Conservation (phyloP, 2,888 invertebrate genomes). For the Drosophila meridionalis region DNA sequence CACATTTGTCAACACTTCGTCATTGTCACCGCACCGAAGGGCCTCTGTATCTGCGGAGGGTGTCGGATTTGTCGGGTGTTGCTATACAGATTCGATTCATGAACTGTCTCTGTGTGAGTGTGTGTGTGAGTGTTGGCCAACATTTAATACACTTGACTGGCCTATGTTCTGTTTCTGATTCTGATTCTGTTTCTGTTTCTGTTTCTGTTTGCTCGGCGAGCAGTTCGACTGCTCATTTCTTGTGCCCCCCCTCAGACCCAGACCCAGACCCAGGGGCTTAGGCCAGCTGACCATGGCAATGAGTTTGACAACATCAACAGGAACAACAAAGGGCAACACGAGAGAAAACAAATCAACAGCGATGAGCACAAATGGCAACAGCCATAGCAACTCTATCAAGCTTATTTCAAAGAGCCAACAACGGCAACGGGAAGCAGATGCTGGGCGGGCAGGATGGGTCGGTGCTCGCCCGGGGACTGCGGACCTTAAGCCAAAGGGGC, state of each 20-base stretch:
- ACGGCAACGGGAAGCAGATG: slow-evolving; percentile 42
- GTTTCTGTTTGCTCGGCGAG: slow-evolving; percentile 16
- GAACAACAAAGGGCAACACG: slow-evolving; percentile 16
- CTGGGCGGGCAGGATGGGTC: background rate
- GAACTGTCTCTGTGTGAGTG: slow-evolving; percentile 22
- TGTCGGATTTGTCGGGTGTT: slow-evolving; percentile 17
- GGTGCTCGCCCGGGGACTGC: slow-evolving; percentile 5
- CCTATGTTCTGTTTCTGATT: slow-evolving; percentile 18
- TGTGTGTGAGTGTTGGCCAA: slow-evolving; percentile 48
- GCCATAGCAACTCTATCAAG: slow-evolving; percentile 77
- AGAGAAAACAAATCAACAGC: slow-evolving; percentile 72
- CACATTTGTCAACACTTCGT: slow-evolving; percentile 84
- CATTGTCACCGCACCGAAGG: slow-evolving; percentile 71
- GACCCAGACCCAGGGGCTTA: slow-evolving; percentile 24
- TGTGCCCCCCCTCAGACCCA: slow-evolving; percentile 3
- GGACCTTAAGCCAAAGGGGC: slow-evolving; percentile 14
- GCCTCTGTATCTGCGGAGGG: slow-evolving; percentile 9
- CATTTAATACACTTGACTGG: slow-evolving; percentile 74
- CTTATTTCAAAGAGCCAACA: slow-evolving; percentile 71
- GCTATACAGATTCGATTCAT: slow-evolving; percentile 30
- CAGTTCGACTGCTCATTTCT: slow-evolving; percentile 38
- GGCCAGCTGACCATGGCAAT: slow-evolving; percentile 44
- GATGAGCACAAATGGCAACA: slow-evolving; percentile 71
- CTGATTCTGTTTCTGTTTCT: background rate
- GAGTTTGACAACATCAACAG: slow-evolving; percentile 33